These are phyloP conservation scores for Thunnus albacares DNA, from an alignment of 2,797 vertebrate genomes.

Conservation along the genomic window DNA sequence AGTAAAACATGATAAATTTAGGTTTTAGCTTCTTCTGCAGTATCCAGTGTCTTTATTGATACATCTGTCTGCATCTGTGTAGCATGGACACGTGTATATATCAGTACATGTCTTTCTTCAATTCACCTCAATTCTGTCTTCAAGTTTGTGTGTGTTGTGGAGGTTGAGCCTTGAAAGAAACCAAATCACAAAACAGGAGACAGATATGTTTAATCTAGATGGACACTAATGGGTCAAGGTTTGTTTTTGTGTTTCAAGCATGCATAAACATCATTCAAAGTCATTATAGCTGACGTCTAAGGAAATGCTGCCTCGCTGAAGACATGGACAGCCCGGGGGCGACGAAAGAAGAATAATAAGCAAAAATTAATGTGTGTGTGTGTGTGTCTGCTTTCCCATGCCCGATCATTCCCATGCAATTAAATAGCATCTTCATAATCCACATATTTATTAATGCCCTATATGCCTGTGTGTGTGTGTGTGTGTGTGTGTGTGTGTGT, in stretches of 20 bases:
- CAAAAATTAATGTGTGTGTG: conserved; percentile 36
- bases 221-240: conserved; percentile 81
- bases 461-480: conserved; percentile 19
- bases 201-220: conserved; percentile 62
- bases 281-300: conserved; percentile 74
- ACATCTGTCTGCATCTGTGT: neutral
- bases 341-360: conserved; percentile 56
- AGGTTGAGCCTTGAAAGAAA: conserved; percentile 27
- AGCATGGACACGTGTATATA: neutral
- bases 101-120: conserved; percentile 10
- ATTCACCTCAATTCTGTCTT: neutral
- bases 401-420: conserved; percentile 33
- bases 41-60: neutral
- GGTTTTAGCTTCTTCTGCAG: neutral
- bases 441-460: conserved; percentile 59
- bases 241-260: conserved; percentile 67
- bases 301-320: conserved; percentile 68
- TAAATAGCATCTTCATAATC: conserved; percentile 42
- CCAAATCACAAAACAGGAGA: conserved; percentile 15
- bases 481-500: neutral
- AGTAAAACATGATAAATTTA: too few species aligned
- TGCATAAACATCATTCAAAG: conserved; percentile 65
- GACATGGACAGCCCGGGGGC: conserved; percentile 73
- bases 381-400: conserved; percentile 16
- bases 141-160: neutral